A percentile compares a stretch with the other conserved stretches of the same genome.
Conservation (phyloP, 2,888 invertebrate genomes). For the Branchellion lobata region DNA sequence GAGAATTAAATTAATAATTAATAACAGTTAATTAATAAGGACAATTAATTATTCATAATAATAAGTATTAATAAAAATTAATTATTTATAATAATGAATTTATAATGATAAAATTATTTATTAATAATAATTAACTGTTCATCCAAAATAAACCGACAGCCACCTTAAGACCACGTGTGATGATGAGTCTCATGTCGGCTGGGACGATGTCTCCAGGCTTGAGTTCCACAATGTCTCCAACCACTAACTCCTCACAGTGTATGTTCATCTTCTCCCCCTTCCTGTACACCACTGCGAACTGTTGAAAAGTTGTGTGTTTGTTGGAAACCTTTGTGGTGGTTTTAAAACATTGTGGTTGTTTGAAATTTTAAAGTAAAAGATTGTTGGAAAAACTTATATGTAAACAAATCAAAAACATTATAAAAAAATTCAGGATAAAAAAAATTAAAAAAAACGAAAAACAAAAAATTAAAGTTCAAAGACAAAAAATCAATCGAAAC, state of each 20-base stretch:
- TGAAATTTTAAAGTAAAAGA: neutral
- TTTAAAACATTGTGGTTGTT: neutral
- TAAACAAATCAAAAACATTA: neutral
- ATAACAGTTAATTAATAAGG: no score
- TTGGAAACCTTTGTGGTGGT: no score
- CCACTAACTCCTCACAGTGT: slow-evolving; percentile 75
- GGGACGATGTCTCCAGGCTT: slow-evolving; percentile 99
- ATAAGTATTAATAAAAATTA: no score
- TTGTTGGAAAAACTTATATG: neutral
- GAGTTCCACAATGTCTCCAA: slow-evolving; percentile 96
- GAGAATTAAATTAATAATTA: no score
- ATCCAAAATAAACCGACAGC: no score
- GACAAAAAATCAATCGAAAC: slow-evolving; percentile 33
- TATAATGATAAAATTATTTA: no score
- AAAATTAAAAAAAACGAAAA: neutral
- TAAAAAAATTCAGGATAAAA: neutral
- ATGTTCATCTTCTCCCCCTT: slow-evolving; percentile 65
- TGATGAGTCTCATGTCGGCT: slow-evolving; percentile 92
- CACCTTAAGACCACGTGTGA: slow-evolving; percentile 88
- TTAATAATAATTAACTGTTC: no score
- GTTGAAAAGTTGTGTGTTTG: slow-evolving; percentile 26
- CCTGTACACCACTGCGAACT: slow-evolving; percentile 68
- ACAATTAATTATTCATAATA: no score
- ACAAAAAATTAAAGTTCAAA: no score
- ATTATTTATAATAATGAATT: no score